Conservation (phyloP, 1,140 invertebrate species). For the Halyomorpha halys region DNA sequence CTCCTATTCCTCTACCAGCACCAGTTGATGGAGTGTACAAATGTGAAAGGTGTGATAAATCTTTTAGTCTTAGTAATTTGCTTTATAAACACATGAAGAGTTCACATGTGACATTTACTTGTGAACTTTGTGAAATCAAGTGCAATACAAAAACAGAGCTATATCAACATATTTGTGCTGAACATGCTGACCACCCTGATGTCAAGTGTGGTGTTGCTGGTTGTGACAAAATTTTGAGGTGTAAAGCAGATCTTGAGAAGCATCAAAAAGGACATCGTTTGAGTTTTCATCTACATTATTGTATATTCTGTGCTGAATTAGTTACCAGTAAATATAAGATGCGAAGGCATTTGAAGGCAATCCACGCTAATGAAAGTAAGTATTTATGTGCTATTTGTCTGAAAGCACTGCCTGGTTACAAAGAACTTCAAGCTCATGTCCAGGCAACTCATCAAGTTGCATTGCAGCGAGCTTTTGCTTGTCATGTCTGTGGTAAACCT, state of each 20-base stretch:
- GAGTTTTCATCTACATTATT: slow-evolving; percentile 37
- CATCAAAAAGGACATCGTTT: slow-evolving; percentile 45
- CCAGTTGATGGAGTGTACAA: slow-evolving; percentile 28
- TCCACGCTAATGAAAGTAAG: slow-evolving; percentile 35
- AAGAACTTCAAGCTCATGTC: slow-evolving; percentile 47
- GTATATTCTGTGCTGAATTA: slow-evolving; percentile 49
- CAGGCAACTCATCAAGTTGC: slow-evolving; percentile 41
- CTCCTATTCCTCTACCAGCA: slow-evolving; percentile 11
- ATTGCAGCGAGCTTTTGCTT: slow-evolving; percentile 43
- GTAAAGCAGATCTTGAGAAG: slow-evolving; percentile 42
- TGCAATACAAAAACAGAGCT: slow-evolving; percentile 44
- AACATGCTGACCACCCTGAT: slow-evolving; percentile 45
- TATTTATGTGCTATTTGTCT: slow-evolving; percentile 49
- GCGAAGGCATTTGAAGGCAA: slow-evolving; percentile 47
- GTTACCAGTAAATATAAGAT: slow-evolving; percentile 47
- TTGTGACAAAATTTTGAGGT: slow-evolving; percentile 46
- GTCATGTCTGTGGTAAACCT: slow-evolving; percentile 49
- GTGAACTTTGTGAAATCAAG: slow-evolving; percentile 43
- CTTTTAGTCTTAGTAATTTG: slow-evolving; percentile 30
- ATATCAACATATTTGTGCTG: slow-evolving; percentile 46
- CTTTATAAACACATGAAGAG: slow-evolving; percentile 32
- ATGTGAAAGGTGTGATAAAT: slow-evolving; percentile 32
- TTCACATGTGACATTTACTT: slow-evolving; percentile 30
- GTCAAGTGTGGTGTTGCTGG: slow-evolving; percentile 38
- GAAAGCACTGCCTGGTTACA: slow-evolving; percentile 44